phyloP scores from a whole-genome alignment of 2,888 invertebrate genomes.

The Tachina fera region DNA sequence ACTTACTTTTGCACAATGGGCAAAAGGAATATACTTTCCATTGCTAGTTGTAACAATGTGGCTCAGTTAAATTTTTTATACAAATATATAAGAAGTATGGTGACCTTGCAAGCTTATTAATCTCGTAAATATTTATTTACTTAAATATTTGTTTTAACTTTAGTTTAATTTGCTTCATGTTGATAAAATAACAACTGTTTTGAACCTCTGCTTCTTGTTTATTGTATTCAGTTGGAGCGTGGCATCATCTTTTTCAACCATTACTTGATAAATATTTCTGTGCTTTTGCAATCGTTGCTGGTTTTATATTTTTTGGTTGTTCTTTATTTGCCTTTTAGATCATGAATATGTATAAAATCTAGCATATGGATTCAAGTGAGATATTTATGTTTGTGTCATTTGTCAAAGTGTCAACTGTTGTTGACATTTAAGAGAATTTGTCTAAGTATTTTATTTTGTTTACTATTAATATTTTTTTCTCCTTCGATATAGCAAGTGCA shows the following conservation, averaged over 20 bases:
- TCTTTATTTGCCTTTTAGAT: slow-evolving; percentile 26
- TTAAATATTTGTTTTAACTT: neutral
- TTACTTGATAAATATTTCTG: slow-evolving; percentile 48
- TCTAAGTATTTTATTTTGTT: slow-evolving; percentile 29
- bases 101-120: too few relatives aligned
- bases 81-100: too few relatives aligned
- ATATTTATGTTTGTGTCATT: slow-evolving; percentile 67
- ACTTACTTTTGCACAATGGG: too few relatives aligned
- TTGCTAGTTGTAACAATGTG: too few relatives aligned
- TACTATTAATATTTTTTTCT: neutral
- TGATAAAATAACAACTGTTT: neutral
- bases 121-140: too few relatives aligned
- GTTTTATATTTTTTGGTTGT: neutral
- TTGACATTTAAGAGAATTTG: slow-evolving; percentile 67
- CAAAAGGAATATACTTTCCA: too few relatives aligned
- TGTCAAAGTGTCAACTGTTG: slow-evolving; percentile 65
- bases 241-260: slow-evolving; percentile 40
- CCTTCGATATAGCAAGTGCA: neutral
- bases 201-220: neutral
- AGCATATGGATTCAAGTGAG: slow-evolving; percentile 67
- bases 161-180: neutral
- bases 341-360: slow-evolving; percentile 51
- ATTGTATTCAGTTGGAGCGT: neutral
- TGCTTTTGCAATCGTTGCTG: slow-evolving; percentile 31
- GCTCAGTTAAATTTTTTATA: too few relatives aligned